Evolutionary conservation across 1,140 invertebrate species (phyloP), one percentile per base, ranked within the genome.

Genomic region (Sarcophaga peregrina): DNA sequence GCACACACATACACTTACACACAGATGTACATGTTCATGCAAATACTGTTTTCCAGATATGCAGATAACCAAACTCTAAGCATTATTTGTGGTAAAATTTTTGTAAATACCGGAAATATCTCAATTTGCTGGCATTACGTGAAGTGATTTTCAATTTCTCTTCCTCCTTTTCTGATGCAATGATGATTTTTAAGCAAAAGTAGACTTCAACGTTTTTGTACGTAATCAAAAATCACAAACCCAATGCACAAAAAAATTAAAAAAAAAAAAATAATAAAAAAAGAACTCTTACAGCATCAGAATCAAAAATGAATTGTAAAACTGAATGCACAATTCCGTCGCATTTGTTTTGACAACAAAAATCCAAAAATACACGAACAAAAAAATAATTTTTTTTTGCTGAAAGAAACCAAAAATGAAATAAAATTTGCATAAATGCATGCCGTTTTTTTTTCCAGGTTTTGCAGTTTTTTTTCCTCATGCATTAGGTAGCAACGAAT

Each of bases 101-200:
- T 46, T 75, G 82, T 75, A 82, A 82, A 82, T 82, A 50, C 73
- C 82, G 82, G 82, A 82, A 82, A 82, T 82, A 82, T 82, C 82
- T 82, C 82, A 82, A 82, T 82, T 82, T 82, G 82, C 73, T 75
- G 73, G 73, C 82, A 73, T 75, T 82, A 82, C 82, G 82, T 82
- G 82, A 52, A 82, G 82, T 82, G 82, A 82, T 82, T 82, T 82
- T 82, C 82, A 82, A 82, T 82, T 74, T 82, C n/a, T n/a, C n/a
- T n/a, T 50, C 58, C 58, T 68, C 58, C 6, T 20, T 68, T 68
- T 11, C 58, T 68, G 58, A 25, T 68, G 58, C 8, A 11, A 20
- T 68, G 58, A 68, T n/a, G n/a, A n/a, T 68, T 68, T 17, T 15
- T 8, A 20, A 50, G 48, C 6, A 50, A 8, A 11, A 50, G n/a